Evolutionary conservation across 2,113 vertebrate genomes (phyloP).

Genomic region (Cyanoderma ruficeps): DNA sequence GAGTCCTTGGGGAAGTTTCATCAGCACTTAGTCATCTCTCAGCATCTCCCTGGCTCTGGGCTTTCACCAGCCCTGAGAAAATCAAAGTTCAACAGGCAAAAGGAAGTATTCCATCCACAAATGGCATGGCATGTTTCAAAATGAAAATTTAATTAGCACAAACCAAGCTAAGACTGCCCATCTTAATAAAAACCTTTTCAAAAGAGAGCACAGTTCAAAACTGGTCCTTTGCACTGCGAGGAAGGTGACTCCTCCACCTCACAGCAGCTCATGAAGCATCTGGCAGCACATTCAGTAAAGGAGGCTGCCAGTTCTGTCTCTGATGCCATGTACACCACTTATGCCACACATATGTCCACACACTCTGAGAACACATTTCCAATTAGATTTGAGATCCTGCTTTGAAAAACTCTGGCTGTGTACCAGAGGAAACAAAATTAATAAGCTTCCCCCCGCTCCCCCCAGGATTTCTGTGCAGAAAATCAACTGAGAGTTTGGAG

Average conservation of each 20-base stretch:
- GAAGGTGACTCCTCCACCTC: not conserved
- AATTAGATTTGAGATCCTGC: not conserved
- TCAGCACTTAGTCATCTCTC: not conserved
- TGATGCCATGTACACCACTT: not conserved
- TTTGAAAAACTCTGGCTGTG: not conserved
- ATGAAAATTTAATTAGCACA: not conserved
- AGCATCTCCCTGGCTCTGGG: not conserved
- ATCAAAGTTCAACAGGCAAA: not conserved
- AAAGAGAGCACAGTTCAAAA: not conserved
- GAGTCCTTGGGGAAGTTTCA: not conserved
- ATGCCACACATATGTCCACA: not conserved
- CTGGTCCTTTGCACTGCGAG: not conserved
- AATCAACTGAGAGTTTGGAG: not conserved
- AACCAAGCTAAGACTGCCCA: not conserved
- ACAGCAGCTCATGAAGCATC: not conserved
- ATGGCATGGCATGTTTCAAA: not conserved
- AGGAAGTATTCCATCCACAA: not conserved
- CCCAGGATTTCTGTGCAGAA: not conserved
- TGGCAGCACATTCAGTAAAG: not conserved
- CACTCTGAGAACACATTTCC: not conserved
- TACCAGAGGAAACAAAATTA: slow-evolving; percentile 6
- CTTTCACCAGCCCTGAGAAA: not conserved
- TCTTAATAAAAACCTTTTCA: not conserved
- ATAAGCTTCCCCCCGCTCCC: not conserved
- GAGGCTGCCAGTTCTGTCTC: not conserved